Conservation (phyloP, 2,113 vertebrate species). For the Cettia cetti region DNA sequence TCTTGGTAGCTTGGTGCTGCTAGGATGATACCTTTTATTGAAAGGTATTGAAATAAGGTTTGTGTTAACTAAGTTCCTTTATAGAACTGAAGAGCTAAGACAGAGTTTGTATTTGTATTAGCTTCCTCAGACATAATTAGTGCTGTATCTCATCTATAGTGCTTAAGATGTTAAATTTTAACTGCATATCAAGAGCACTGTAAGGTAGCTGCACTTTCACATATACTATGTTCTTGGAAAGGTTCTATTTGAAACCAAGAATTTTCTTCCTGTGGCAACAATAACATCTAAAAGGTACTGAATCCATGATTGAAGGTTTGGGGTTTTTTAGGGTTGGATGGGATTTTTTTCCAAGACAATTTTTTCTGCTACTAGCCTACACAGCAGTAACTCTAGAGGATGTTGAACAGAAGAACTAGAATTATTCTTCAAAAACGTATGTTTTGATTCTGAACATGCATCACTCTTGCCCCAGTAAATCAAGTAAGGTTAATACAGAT, state of each 20-base stretch:
- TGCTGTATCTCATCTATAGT: background rate
- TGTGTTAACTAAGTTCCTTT: background rate
- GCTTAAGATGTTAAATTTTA: background rate
- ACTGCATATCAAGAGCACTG: background rate
- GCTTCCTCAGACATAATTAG: background rate
- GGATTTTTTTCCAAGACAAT: background rate
- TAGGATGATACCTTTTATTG: background rate
- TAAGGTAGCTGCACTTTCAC: background rate
- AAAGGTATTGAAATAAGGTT: background rate
- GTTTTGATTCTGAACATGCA: background rate
- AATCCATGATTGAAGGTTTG: background rate
- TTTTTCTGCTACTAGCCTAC: background rate
- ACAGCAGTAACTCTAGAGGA: background rate
- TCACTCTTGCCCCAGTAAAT: background rate
- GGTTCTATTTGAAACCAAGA: background rate
- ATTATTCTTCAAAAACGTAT: background rate
- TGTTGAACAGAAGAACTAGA: background rate
- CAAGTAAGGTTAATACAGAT: background rate
- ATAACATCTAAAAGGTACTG: background rate
- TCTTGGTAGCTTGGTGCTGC: background rate
- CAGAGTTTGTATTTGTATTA: background rate
- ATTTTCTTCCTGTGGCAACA: background rate
- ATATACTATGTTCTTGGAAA: background rate
- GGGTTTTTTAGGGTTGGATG: accelerated
- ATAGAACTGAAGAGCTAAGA: background rate